Percentiles rank a stretch among this genome's conserved stretches.
phyloP scores from a whole-genome alignment of 2,888 invertebrate genomes.

The Ganaspis brasiliensis region DNA sequence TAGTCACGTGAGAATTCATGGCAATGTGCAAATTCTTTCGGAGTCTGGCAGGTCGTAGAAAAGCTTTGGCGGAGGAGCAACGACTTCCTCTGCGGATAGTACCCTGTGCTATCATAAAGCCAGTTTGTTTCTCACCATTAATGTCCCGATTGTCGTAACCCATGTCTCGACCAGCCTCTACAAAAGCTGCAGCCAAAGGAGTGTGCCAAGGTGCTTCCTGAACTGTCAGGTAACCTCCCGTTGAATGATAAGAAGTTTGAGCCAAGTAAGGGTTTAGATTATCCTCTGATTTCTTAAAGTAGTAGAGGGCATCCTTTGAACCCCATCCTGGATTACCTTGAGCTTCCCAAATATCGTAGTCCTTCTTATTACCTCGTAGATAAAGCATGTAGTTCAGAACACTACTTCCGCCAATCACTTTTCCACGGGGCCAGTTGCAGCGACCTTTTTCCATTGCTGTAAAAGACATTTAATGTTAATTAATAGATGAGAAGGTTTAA shows the following conservation, averaged over 20 bases:
- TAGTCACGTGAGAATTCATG: conserved; percentile 90
- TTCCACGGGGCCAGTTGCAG: conserved; percentile 96
- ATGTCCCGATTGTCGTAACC: conserved; percentile 93
- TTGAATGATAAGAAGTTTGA: conserved; percentile 89
- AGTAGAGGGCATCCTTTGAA: conserved; percentile 88
- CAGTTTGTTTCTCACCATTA: conserved; percentile 92
- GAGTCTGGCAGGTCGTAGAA: conserved; percentile 89
- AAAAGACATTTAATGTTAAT: neutral
- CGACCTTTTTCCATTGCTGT: conserved; percentile 91
- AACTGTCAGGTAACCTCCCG: conserved; percentile 91
- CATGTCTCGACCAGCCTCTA: conserved; percentile 91
- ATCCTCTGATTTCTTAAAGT: conserved; percentile 96
- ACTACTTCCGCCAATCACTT: conserved; percentile 94
- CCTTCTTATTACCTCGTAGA: conserved; percentile 92
- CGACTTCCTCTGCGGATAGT: conserved; percentile 90
- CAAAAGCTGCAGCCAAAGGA: conserved; percentile 90
- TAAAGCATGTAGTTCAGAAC: conserved; percentile 97
- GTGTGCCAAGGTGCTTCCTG: conserved; percentile 94
- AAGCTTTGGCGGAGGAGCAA: conserved; percentile 94
- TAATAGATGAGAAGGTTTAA: too few relatives aligned
- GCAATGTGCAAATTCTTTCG: conserved; percentile 92
- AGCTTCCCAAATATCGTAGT: conserved; percentile 95
- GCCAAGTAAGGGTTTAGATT: conserved; percentile 92
- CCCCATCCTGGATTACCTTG: conserved; percentile 95
- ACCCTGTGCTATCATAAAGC: conserved; percentile 95